phyloP scores from a whole-genome alignment of 2,888 invertebrate genomes.

The Noctua fimbriata region DNA sequence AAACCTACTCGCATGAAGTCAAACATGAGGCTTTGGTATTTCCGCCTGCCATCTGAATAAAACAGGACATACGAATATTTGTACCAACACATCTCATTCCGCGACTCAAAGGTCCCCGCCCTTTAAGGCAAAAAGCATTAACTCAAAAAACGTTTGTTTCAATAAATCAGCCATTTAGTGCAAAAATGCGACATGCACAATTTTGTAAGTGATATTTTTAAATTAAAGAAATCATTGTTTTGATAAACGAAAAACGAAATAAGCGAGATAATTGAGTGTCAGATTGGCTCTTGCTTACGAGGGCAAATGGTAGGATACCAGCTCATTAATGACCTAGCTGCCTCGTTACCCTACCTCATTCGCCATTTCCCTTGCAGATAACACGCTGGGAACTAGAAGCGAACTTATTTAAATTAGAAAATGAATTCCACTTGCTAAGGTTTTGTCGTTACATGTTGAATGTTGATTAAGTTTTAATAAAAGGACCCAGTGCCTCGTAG shows the following conservation, averaged over 20 bases:
- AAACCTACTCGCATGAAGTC: not conserved
- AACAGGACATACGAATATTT: slow-evolving; percentile 31
- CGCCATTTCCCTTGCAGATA: slow-evolving; percentile 28
- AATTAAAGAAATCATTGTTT: not conserved
- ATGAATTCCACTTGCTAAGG: not conserved
- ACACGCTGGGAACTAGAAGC: slow-evolving; percentile 8
- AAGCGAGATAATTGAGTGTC: not conserved
- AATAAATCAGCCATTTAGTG: not conserved
- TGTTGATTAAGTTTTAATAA: not conserved
- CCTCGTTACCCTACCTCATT: not conserved
- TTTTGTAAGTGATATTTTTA: not conserved
- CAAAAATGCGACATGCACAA: not conserved
- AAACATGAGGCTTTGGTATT: not conserved
- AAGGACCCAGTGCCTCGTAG: not conserved
- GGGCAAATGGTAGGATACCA: not conserved
- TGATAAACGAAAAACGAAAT: not conserved
- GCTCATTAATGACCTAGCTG: slow-evolving; percentile 22
- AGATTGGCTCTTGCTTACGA: not conserved
- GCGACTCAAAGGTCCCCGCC: slow-evolving; percentile 6
- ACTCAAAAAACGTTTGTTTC: not conserved
- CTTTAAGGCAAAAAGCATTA: not conserved
- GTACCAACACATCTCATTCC: not conserved
- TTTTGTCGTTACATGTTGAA: not conserved
- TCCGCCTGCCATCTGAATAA: not conserved
- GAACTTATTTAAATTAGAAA: slow-evolving; percentile 9